Percentiles rank a stretch among this genome's conserved stretches.
phyloP scores from a whole-genome alignment of 1,140 invertebrate species.

The Triops cancriformis region DNA sequence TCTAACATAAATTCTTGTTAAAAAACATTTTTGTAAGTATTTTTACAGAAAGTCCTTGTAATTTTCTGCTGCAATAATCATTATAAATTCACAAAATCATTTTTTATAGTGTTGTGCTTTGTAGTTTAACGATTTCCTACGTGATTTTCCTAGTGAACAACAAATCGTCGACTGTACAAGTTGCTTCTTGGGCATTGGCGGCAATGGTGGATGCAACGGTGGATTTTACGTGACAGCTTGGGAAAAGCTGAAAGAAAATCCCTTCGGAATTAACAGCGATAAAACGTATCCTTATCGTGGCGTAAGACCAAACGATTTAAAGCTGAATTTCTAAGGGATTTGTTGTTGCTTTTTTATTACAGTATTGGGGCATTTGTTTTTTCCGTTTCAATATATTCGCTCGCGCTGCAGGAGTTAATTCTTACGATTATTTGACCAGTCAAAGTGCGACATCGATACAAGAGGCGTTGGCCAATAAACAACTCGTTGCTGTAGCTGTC shows the following conservation, averaged over 20 bases:
- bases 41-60: too few relatives aligned
- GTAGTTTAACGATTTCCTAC: too few relatives aligned
- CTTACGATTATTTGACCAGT: background rate
- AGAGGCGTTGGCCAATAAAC: background rate
- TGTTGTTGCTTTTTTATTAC: background rate
- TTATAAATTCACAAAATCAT: too few relatives aligned
- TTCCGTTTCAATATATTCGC: background rate
- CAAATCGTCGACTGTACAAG: constrained; percentile 52
- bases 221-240: constrained; percentile 40
- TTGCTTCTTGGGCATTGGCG: constrained; percentile 33
- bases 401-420: background rate
- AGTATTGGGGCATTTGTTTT: background rate
- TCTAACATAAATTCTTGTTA: too few relatives aligned
- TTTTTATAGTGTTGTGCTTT: too few relatives aligned
- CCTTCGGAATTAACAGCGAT: background rate
- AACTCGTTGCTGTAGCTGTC: background rate
- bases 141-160: constrained; percentile 48
- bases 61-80: too few relatives aligned
- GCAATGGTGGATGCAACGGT: constrained; percentile 58
- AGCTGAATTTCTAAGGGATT: background rate
- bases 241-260: constrained; percentile 22
- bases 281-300: background rate
- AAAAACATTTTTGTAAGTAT: too few relatives aligned
- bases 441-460: background rate
- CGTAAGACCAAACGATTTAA: background rate